These are phyloP conservation scores for Mormyrus hasselquistii DNA, from an alignment of 2,797 vertebrate genomes.

Conservation along the genomic window DNA sequence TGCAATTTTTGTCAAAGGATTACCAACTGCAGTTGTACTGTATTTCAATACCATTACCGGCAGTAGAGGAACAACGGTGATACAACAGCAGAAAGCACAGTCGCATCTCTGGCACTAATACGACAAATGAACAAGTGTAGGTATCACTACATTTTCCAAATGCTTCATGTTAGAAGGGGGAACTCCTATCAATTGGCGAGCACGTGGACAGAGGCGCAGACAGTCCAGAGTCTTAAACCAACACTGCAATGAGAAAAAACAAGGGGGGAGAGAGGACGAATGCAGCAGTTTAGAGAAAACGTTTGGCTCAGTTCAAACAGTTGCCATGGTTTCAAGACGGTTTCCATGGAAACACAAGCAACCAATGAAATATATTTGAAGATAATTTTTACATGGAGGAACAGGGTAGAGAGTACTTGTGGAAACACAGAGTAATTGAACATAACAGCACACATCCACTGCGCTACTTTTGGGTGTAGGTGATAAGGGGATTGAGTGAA, in stretches of 20 bases:
- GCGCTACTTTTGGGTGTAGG: slow-evolving; percentile 20
- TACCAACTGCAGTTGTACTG: background rate
- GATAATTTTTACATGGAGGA: slow-evolving; percentile 56
- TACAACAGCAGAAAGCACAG: background rate
- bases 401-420: slow-evolving; percentile 30
- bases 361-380: slow-evolving; percentile 70
- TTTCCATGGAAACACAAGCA: slow-evolving; percentile 73
- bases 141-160: background rate
- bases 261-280: slow-evolving; percentile 37
- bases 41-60: background rate
- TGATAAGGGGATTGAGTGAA: slow-evolving; percentile 17
- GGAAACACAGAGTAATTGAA: slow-evolving; percentile 35
- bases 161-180: background rate
- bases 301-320: slow-evolving; percentile 64
- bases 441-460: slow-evolving; percentile 21
- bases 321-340: slow-evolving; percentile 70
- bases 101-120: background rate
- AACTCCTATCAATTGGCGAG: background rate
- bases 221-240: background rate
- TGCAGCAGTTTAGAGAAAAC: slow-evolving; percentile 58
- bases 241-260: slow-evolving; percentile 23
- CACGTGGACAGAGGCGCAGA: slow-evolving; percentile 1
- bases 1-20: background rate
- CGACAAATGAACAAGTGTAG: background rate
- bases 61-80: background rate